A percentile compares a stretch with the other conserved stretches of the same genome.
Conservation (phyloP, 2,888 invertebrate species). For the Brachynemurus nebulosus region DNA sequence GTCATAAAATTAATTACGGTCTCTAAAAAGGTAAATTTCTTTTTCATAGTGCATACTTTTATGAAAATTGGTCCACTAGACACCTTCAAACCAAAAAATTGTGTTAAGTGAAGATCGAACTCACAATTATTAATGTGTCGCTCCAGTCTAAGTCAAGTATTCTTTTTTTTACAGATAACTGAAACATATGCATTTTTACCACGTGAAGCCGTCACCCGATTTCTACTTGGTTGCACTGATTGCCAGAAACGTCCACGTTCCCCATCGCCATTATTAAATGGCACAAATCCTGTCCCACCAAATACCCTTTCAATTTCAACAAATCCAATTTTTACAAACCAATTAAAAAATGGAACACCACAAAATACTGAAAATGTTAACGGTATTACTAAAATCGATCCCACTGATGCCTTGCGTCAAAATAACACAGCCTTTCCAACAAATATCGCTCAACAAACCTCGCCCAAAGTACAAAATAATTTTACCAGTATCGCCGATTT, state of each 20-base stretch:
- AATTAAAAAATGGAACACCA: constrained; percentile 10
- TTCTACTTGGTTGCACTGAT: constrained; percentile 86
- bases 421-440: constrained; percentile 13
- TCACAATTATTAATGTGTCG: too few relatives aligned
- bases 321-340: constrained; percentile 27
- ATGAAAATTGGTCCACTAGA: neutral
- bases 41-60: neutral
- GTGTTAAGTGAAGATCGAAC: too few relatives aligned
- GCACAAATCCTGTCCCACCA: constrained; percentile 27
- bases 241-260: constrained; percentile 72
- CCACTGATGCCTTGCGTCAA: constrained; percentile 9
- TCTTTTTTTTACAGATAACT: constrained; percentile 61
- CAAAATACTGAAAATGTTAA: constrained; percentile 18
- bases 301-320: constrained; percentile 30
- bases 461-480: neutral
- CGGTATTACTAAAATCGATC: constrained; percentile 8
- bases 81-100: too few relatives aligned
- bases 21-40: too few relatives aligned
- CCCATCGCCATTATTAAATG: constrained; percentile 39
- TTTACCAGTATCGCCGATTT: constrained; percentile 5
- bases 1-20: too few relatives aligned
- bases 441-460: constrained; percentile 9
- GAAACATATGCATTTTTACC: constrained; percentile 94
- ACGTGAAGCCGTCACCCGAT: constrained; percentile 90
- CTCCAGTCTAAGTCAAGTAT: too few relatives aligned